Conservation (phyloP, 2,888 invertebrate species). For the Drosophila demipolita region DNA sequence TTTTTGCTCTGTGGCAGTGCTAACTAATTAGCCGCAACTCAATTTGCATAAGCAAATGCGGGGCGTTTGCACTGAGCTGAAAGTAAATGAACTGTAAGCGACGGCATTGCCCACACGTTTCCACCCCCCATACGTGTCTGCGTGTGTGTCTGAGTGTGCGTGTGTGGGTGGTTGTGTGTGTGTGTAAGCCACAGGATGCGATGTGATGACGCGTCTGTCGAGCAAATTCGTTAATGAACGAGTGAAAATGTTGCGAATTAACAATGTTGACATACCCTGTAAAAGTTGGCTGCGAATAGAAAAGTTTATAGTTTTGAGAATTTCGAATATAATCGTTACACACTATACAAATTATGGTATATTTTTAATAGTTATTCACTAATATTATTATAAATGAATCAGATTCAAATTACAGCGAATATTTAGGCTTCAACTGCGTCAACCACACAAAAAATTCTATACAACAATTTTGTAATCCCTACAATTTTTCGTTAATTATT, state of each 20-base stretch:
- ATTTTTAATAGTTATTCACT: neutral
- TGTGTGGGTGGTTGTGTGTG: constrained; percentile 4
- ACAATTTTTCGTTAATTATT: neutral
- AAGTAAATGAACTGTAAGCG: constrained; percentile 69
- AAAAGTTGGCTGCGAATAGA: neutral
- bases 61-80: constrained; percentile 39
- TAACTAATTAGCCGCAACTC: constrained; percentile 64
- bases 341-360: neutral
- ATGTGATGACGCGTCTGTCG: constrained; percentile 21
- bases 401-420: neutral
- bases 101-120: constrained; percentile 45
- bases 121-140: constrained; percentile 7
- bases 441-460: neutral
- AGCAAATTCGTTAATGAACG: constrained; percentile 65
- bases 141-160: neutral
- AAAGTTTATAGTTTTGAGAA: neutral
- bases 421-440: neutral
- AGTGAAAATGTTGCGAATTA: constrained; percentile 7
- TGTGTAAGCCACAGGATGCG: constrained; percentile 30
- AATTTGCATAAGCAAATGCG: constrained; percentile 65
- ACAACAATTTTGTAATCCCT: neutral
- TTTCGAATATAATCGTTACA: neutral
- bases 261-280: constrained; percentile 20
- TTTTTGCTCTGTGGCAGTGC: constrained; percentile 32
- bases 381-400: neutral